These are phyloP conservation scores for Conus betulinus DNA, from an alignment of 1,140 invertebrate genomes.

Conservation along the genomic window DNA sequence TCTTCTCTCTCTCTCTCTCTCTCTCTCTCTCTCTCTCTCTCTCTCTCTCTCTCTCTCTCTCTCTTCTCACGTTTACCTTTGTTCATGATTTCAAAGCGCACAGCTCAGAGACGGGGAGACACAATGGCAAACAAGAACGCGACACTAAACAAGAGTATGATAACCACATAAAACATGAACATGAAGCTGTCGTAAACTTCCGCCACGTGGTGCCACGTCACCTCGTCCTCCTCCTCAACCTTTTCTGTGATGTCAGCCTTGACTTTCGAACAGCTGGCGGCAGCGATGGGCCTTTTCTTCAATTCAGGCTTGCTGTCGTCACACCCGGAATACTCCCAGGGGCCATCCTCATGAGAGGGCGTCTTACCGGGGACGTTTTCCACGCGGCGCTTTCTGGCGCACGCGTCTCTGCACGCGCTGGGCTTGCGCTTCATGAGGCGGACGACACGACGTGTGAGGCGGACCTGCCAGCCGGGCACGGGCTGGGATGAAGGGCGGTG, in stretches of 20 bases:
- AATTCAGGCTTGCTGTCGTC: background rate
- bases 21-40: conserved; percentile 6
- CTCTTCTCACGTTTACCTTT: background rate
- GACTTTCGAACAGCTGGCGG: background rate
- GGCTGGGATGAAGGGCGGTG: conserved; percentile 4
- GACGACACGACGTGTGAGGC: background rate
- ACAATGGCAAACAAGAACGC: background rate
- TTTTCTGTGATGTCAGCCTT: background rate
- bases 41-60: conserved; percentile 4
- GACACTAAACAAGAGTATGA: background rate
- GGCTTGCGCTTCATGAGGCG: background rate
- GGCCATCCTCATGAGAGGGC: background rate
- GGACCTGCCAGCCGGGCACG: background rate
- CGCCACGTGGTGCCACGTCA: conserved; percentile 28
- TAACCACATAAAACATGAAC: background rate
- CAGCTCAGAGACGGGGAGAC: too few species aligned
- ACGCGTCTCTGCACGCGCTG: background rate
- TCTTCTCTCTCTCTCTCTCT: background rate
- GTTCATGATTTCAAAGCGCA: too few species aligned
- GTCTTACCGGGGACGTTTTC: background rate
- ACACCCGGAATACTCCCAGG: background rate
- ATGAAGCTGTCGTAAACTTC: conserved; percentile 6
- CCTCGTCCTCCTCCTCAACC: background rate
- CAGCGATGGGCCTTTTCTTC: background rate
- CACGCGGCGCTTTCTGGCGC: background rate